phyloP scores from a whole-genome alignment of 2,888 invertebrate genomes.

The Xanthorhoe spadicearia region DNA sequence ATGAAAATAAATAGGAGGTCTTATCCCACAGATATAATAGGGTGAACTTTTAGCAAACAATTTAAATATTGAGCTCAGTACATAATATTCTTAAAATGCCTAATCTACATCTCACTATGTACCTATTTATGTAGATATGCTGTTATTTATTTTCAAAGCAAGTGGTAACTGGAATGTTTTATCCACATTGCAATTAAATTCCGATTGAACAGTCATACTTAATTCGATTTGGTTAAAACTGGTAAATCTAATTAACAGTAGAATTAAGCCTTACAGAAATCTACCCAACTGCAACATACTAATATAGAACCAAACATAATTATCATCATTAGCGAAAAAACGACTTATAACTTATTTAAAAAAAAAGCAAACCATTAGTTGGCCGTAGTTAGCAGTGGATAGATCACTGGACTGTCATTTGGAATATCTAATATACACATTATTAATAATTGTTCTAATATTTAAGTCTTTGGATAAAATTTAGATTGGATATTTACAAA shows the following conservation, averaged over 20 bases:
- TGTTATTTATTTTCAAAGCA: not conserved
- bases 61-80: constrained; percentile 5
- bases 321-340: not conserved
- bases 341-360: not conserved
- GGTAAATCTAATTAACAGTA: not conserved
- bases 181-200: not conserved
- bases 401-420: not conserved
- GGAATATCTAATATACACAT: constrained; percentile 28
- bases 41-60: not conserved
- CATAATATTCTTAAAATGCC: not conserved
- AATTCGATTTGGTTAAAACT: not conserved
- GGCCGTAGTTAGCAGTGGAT: not conserved
- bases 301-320: not conserved
- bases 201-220: not conserved
- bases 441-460: constrained; percentile 21
- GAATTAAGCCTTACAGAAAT: not conserved
- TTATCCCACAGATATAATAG: not conserved
- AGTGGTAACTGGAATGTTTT: not conserved
- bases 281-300: not conserved
- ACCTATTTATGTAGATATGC: constrained; percentile 2
- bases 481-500: constrained; percentile 41
- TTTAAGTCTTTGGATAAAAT: constrained; percentile 42
- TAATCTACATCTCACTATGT: constrained; percentile 17
- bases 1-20: not conserved
- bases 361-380: not conserved